Evolutionary conservation across 2,797 vertebrate genomes (phyloP).

Genomic region (Pangasius krempfi): DNA sequence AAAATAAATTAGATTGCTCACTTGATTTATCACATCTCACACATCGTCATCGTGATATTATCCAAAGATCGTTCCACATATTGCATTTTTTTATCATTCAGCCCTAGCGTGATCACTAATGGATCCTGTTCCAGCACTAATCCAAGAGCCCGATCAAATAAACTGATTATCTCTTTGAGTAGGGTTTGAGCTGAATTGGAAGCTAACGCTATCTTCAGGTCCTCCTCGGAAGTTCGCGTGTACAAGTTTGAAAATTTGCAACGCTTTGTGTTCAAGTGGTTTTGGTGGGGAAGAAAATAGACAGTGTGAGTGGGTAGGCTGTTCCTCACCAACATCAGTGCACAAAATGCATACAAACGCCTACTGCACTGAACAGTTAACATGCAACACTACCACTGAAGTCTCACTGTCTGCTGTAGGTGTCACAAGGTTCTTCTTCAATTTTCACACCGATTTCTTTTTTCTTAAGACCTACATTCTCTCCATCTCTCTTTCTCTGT

Average conservation of each 20-base stretch:
- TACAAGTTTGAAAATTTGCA: no score
- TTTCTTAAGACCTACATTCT: neutral
- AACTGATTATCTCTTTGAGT: neutral
- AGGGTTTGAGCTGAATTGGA: neutral
- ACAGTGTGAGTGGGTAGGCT: no score
- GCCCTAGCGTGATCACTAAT: neutral
- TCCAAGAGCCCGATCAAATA: neutral
- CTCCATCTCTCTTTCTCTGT: neutral
- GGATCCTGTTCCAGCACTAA: neutral
- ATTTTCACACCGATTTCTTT: neutral
- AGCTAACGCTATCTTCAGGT: neutral
- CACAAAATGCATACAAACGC: neutral
- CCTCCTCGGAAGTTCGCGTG: neutral
- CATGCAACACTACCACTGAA: neutral
- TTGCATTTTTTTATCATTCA: no score
- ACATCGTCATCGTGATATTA: neutral
- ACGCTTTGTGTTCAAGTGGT: no score
- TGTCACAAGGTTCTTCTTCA: neutral
- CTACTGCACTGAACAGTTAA: no score
- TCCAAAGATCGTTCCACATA: no score
- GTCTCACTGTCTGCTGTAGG: neutral
- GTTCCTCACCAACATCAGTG: no score
- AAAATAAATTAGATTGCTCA: neutral
- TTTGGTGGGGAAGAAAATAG: no score
- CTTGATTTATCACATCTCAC: neutral